phyloP scores from a whole-genome alignment of 2,888 invertebrate species.

The Morpho achilles region DNA sequence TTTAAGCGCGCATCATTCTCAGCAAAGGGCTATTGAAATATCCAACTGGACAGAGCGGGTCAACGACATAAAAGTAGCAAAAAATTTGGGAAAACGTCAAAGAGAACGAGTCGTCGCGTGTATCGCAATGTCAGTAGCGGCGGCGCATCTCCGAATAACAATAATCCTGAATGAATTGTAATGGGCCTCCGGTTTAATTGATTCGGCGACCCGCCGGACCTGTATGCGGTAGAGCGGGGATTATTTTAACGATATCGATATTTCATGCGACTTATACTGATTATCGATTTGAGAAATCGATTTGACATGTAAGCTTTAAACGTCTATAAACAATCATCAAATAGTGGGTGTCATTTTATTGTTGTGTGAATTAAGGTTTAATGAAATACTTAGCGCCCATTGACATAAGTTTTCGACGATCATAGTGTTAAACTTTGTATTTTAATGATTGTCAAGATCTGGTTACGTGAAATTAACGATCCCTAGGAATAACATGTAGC shows the following conservation, averaged over 20 bases:
- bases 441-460: too few relatives aligned
- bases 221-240: conserved; percentile 40
- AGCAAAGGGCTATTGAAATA: conserved; percentile 24
- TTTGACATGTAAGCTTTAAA: conserved; percentile 21
- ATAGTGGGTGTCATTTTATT: conserved; percentile 2
- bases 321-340: conserved; percentile 4
- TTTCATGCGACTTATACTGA: conserved; percentile 24
- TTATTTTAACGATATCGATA: conserved; percentile 33
- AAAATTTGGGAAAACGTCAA: conserved; percentile 32
- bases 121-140: conserved; percentile 47
- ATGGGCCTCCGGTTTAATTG: conserved; percentile 63
- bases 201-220: conserved; percentile 51
- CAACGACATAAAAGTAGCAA: conserved; percentile 32
- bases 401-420: neutral
- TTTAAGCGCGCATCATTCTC: conserved; percentile 9
- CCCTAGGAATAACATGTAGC: too few relatives aligned
- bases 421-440: too few relatives aligned
- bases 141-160: conserved; percentile 56
- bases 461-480: too few relatives aligned
- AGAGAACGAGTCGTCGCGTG: conserved; percentile 40
- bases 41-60: conserved; percentile 27
- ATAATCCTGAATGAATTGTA: conserved; percentile 73
- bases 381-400: neutral
- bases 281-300: conserved; percentile 20
- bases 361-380: conserved; percentile 5